Base-by-base conservation (phyloP, 35 echinoderm and acorn worm species). In the Lytechinus pictus region DNA sequence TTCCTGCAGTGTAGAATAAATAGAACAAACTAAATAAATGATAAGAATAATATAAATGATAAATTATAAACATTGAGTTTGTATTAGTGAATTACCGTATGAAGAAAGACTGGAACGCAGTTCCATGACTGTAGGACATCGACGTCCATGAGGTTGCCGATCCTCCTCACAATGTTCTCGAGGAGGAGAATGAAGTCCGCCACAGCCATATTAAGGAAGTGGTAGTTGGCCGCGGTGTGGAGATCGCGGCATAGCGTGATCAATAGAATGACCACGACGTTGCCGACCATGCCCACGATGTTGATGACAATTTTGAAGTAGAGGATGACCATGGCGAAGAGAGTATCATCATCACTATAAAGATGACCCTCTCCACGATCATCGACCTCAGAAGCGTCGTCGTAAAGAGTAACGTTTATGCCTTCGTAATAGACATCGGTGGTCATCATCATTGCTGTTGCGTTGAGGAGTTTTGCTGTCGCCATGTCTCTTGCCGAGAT, bases 161-260 rank as follows among this genome's bases (percentile, higher is more conserved):
- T 57, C 4, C 53, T 29, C 52, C 4, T 13, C 12, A 55, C 4
- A 1, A 93, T 9, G 52, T 57, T 93, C 11, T 93, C 53, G 53
- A 93, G 92, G 14, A 93, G 54, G 27, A 93, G 92, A 16, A 93
- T 54, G 92, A 93, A 54, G 53, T 93, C 92, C 11, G 92, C 92
- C 3, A 93, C 27, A 19, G 92, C 92, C 92, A 93, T 93, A 19
- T 93, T 93, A 1, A 93, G 92, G 57, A 93, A 93, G 92, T 93
- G 92, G 92, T 93, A 93, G 92, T 93, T 93, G 55, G 92, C 92
- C 1, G 92, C 27, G 52, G 10, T 93, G 4, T 57, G 52, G 29
- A 93, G 52, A 54, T 93, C 92, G 52, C n/a, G 52, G n/a, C 52
- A 93, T n/a, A 55, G 56, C 53, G 53, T 27, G 92, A 93, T 27